Conservation (phyloP, 2,888 invertebrate genomes). For the Erpobdella octoculata region DNA sequence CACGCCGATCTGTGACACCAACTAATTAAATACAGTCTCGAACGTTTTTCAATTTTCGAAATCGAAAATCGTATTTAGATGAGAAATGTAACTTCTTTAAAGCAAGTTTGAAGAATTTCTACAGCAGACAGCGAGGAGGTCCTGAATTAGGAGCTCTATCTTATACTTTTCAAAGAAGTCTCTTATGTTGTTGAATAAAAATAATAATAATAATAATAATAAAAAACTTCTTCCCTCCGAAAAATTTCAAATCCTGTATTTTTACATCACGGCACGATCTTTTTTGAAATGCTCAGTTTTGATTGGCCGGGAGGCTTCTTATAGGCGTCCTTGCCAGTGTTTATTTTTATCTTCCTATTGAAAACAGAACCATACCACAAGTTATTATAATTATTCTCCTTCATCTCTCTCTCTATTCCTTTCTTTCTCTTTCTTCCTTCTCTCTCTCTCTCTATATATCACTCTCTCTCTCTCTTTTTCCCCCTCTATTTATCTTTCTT, state of each 20-base stretch:
- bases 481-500: neutral
- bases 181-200: neutral
- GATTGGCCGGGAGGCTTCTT: constrained; percentile 4
- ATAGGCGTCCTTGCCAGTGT: neutral
- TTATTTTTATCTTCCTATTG: no score
- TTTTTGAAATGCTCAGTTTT: neutral
- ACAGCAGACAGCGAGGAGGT: no score
- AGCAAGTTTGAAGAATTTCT: no score
- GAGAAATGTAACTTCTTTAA: no score
- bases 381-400: neutral
- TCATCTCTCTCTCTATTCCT: neutral
- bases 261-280: neutral
- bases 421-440: neutral
- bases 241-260: constrained; percentile 6
- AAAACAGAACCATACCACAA: no score
- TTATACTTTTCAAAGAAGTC: neutral
- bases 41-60: no score
- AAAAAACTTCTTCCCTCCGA: neutral
- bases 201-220: neutral
- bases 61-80: no score
- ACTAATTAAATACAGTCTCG: no score
- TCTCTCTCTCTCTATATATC: neutral
- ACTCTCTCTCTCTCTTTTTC: neutral
- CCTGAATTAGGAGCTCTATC: neutral
- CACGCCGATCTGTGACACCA: no score